Percentiles rank a stretch among this genome's conserved stretches.
These are phyloP conservation scores for Otus scops DNA, from an alignment of 2,797 vertebrate species.

Conservation along the genomic window DNA sequence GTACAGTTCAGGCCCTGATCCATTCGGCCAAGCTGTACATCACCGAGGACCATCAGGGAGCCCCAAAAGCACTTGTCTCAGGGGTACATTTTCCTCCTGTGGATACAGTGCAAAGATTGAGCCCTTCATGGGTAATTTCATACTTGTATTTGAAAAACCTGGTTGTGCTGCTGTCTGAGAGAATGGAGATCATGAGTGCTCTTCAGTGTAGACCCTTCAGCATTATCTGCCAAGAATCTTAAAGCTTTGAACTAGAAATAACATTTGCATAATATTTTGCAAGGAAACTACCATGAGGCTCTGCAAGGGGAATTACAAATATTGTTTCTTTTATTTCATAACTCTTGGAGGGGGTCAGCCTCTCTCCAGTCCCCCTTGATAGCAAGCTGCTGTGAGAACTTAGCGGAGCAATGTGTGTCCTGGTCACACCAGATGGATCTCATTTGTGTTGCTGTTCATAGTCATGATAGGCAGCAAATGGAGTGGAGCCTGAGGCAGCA, in stretches of 20 bases:
- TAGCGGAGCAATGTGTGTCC: neutral
- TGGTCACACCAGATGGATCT: neutral
- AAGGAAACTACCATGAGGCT: neutral
- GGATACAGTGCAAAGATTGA: neutral
- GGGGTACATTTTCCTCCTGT: neutral
- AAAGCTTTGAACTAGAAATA: neutral
- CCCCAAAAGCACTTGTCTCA: neutral
- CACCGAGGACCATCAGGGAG: neutral
- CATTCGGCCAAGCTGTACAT: neutral
- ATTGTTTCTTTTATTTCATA: neutral
- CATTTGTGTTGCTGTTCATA: slow-evolving; percentile 1
- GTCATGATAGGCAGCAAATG: slow-evolving; percentile 36
- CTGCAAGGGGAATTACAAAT: neutral
- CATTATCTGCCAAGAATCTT: neutral
- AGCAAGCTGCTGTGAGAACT: neutral
- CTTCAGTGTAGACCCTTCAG: neutral
- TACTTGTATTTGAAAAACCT: neutral
- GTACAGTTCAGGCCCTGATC: neutral
- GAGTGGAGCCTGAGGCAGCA: slow-evolving; percentile 44
- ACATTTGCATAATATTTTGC: neutral
- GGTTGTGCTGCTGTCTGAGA: neutral
- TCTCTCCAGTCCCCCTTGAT: neutral
- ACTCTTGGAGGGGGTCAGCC: neutral
- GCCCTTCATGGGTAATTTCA: neutral
- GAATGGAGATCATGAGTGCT: neutral